Base-by-base conservation (phyloP, 1,140 invertebrate genomes). In the Zophobas morio region DNA sequence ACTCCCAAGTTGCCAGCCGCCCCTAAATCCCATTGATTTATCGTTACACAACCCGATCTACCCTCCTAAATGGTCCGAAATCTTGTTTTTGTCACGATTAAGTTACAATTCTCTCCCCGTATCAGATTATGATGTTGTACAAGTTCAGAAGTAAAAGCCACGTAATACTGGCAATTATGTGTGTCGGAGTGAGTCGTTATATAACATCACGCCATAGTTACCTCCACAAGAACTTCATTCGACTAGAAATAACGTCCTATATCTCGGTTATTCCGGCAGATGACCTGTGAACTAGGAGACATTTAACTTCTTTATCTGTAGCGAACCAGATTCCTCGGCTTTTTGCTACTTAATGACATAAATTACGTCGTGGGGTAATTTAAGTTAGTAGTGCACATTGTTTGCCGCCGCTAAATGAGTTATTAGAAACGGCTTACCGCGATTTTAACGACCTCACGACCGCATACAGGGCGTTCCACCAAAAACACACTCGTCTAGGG, bases 221-320 rank as follows among this genome's bases (percentile, higher is more conserved):
- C 60, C 60, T 42, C 1, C 60, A 66, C 60, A 66, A 66, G 60
- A 66, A 66, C 60, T 66, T 66, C 60, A 66, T 66, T 66, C 42
- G 60, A 66, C 60, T 66, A 66, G 60, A 66, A 66, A 66, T 66
- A 66, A 66, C 60, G 60, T 40, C 51, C 51, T 72, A 51, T 72
- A 72, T 72, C 70, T 72, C 70, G 35, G 70, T 33, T 72, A 37
- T 72, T 54, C 54, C 40, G 72, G 51, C 53, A 46, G 51, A 74
- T 74, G 54, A 74, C 72, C 72, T 54, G 53, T 57, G 72, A 74
- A 56, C 72, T 60, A 35, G n/a, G 37, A 74, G 53, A 74, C 72
- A 74, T 83, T 83, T 81, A 83, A 83, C 82, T 83, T 83, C 82
- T 83, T 83, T 83, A 83, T 83, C 82, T 78, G 75, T 60, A 76